Evolutionary conservation across 2,797 vertebrate species (phyloP), one percentile per base, ranked within the genome.

Genomic region (Cygnus olor): DNA sequence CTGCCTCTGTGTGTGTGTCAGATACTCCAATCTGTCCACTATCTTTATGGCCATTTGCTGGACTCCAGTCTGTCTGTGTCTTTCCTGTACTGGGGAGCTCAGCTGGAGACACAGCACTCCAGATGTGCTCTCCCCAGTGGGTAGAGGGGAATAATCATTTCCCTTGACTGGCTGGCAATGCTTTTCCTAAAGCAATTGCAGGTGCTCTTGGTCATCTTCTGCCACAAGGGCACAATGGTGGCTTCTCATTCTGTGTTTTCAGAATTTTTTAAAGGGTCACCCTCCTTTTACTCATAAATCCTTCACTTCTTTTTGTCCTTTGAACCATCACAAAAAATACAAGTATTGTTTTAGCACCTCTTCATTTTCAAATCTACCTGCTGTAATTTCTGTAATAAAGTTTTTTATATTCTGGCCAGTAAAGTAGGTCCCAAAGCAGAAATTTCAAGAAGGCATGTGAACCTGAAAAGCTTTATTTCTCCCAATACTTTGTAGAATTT

Each of bases 121-220:
- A 45, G 13, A 12, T n/a, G 12, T 24, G 17, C 15, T 58, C 57
- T 79, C 28, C 10, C 34, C n/a, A 58, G 44, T 32, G 25, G 12
- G n/a, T 11, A 30, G 34, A 61, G 27, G 12, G 14, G 49, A 69
- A 53, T 7, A 57, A 76, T 58, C 12, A 12, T 10, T 28, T 76
- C 38, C 21, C 28, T 45, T 0, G 0, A 24, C 38, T 28, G 74
- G 30, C 30, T 64, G 74, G 19, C 45, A 54, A 0, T 19, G 45
- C 80, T 60, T 3, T 60, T 85, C 11, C 64, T 71, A 25, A 47
- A 4, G 8, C 27, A 14, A 34, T 9, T 22, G 53, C 47, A 30
- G 57, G 54, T 38, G 34, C 7, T 60, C 8, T 13, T 56, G 34
- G 58, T n/a, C 38, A 24, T 34, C 34, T 58, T 85, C 32, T 76